Percentiles rank a stretch among this genome's conserved stretches.
Conservation (phyloP, 2,113 vertebrate species). For the Micronycteris hirsuta region DNA sequence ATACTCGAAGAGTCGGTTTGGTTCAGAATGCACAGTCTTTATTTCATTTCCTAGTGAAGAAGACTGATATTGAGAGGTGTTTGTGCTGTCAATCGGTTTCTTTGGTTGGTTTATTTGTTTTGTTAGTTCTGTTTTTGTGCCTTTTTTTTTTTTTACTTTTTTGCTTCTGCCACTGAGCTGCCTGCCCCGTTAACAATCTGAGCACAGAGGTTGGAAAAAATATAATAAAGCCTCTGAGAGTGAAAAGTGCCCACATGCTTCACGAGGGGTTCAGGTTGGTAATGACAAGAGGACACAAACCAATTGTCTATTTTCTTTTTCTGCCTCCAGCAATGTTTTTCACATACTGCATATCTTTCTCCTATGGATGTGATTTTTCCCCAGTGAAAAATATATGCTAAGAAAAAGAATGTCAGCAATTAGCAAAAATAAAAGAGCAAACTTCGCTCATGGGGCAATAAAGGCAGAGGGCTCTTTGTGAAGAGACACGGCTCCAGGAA, state of each 20-base stretch:
- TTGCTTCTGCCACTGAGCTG: background rate
- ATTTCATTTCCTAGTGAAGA: background rate
- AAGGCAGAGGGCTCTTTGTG: conserved; percentile 51
- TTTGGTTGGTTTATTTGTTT: background rate
- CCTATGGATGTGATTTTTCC: conserved; percentile 50
- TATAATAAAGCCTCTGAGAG: conserved; percentile 34
- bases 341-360: conserved; percentile 48
- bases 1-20: background rate
- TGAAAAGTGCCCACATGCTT: conserved; percentile 27
- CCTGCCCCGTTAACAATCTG: background rate
- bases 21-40: background rate
- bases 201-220: background rate
- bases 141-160: background rate
- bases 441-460: background rate
- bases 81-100: background rate
- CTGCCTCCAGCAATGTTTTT: conserved; percentile 43
- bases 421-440: conserved; percentile 63
- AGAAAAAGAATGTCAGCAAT: conserved; percentile 56
- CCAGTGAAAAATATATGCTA: conserved; percentile 58
- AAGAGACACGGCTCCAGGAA: conserved; percentile 58
- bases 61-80: background rate
- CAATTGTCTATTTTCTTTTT: conserved; percentile 54
- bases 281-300: conserved; percentile 44
- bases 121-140: background rate
- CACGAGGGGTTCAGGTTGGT: background rate